Evolutionary conservation across 2,888 invertebrate species (phyloP).

Genomic region (Erebia aethiops): DNA sequence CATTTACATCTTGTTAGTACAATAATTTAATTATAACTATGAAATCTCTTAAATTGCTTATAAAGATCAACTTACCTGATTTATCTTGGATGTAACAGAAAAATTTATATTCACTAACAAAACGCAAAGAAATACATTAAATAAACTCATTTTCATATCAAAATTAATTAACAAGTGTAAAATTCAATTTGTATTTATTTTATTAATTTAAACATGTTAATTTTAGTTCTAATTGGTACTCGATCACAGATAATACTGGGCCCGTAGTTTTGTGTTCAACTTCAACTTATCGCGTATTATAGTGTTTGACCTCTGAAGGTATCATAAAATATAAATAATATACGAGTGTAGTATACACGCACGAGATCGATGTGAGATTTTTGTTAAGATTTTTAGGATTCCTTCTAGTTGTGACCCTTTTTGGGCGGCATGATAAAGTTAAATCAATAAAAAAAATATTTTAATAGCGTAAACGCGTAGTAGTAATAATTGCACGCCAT

Average conservation of each 20-base stretch:
- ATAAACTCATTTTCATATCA: conserved; percentile 3
- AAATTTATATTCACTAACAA: conserved; percentile 1
- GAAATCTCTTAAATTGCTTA: too few species aligned
- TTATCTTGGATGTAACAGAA: neutral
- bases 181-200: neutral
- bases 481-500: too few species aligned
- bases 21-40: too few species aligned
- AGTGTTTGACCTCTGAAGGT: conserved; percentile 9
- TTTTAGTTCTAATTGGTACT: neutral
- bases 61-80: neutral
- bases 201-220: neutral
- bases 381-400: conserved; percentile 2
- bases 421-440: neutral
- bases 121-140: neutral
- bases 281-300: neutral
- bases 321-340: neutral
- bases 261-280: neutral
- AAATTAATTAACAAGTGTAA: neutral
- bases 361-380: neutral
- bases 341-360: neutral
- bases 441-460: neutral
- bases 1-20: too few species aligned
- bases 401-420: neutral
- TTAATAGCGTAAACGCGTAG: too few species aligned
- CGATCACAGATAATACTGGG: conserved; percentile 2